A percentile compares a stretch with the other conserved stretches of the same genome.
Conservation (phyloP, 2,113 vertebrate genomes). For the Rostratula benghalensis region DNA sequence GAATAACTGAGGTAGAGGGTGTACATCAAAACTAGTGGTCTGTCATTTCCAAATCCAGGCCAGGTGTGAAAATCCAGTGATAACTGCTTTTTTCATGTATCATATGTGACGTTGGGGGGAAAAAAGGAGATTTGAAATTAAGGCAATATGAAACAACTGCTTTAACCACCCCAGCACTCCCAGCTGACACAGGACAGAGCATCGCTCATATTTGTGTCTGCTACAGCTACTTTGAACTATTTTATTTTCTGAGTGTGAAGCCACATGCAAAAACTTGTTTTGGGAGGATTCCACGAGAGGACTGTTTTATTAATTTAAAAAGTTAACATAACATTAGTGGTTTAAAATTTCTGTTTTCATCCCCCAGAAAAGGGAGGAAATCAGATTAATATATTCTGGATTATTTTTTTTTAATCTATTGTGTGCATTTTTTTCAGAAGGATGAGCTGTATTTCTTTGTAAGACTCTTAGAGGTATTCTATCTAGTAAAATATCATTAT, state of each 20-base stretch:
- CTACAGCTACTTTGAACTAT: background rate
- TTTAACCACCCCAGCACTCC: background rate
- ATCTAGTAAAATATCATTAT: slow-evolving; percentile 36
- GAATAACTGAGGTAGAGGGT: background rate
- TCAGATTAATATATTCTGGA: background rate
- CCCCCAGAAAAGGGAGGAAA: background rate
- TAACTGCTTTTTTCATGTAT: background rate
- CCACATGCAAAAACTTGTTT: background rate
- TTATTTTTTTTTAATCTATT: background rate
- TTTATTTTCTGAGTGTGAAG: background rate
- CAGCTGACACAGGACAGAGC: background rate
- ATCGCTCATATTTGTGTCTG: background rate
- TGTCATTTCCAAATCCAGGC: background rate
- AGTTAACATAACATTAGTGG: background rate
- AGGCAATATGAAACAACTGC: background rate
- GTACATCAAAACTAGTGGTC: background rate
- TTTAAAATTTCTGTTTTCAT: background rate
- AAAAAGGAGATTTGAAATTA: background rate
- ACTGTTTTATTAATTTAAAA: background rate
- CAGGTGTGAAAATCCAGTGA: background rate
- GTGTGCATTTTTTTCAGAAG: background rate
- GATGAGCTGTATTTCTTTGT: background rate
- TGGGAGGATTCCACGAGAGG: background rate
- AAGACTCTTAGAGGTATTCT: background rate
- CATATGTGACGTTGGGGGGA: background rate